Percentiles rank a stretch among this genome's conserved stretches.
These are phyloP conservation scores for Drosophila hamatofila DNA, from an alignment of 2,888 invertebrate species.

Conservation along the genomic window DNA sequence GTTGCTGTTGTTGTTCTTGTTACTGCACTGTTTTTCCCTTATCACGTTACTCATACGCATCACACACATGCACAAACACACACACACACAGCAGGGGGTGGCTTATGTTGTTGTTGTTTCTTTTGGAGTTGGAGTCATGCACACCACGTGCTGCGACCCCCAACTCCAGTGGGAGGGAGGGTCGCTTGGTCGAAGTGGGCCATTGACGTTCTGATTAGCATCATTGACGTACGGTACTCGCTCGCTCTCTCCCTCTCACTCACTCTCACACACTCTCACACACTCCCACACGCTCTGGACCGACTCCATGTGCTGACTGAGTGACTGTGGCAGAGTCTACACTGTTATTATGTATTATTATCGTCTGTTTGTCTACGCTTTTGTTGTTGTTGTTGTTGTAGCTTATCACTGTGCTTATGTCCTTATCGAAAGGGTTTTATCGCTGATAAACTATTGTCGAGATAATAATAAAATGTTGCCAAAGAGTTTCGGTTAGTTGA, in stretches of 20 bases:
- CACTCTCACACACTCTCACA: not conserved
- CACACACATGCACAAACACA: slow-evolving; percentile 43
- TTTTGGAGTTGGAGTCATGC: slow-evolving; percentile 56
- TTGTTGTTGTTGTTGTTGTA: slow-evolving; percentile 35
- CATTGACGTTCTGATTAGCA: slow-evolving; percentile 66
- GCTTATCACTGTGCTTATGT: slow-evolving; percentile 73
- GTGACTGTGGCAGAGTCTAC: slow-evolving; percentile 39
- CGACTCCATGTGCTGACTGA: slow-evolving; percentile 31
- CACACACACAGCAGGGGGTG: slow-evolving; percentile 60
- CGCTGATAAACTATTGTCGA: slow-evolving; percentile 75
- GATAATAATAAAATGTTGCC: slow-evolving; percentile 67
- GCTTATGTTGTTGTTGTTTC: slow-evolving; percentile 45
- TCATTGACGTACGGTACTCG: slow-evolving; percentile 59
- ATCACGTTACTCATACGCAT: slow-evolving; percentile 57
- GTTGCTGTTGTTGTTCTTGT: slow-evolving; percentile 24
- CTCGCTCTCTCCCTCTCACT: not conserved
- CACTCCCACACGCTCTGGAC: slow-evolving; percentile 46
- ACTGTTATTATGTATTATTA: slow-evolving; percentile 76
- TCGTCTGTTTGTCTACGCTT: slow-evolving; percentile 72
- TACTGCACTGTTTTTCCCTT: slow-evolving; percentile 38
- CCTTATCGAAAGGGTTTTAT: slow-evolving; percentile 74
- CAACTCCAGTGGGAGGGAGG: slow-evolving; percentile 40
- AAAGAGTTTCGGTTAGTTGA: slow-evolving; percentile 52
- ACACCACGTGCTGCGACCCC: slow-evolving; percentile 70
- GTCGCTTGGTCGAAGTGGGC: slow-evolving; percentile 31